Base-by-base conservation (phyloP, 2,888 invertebrate species). In the Nemotelus pantherinus region DNA sequence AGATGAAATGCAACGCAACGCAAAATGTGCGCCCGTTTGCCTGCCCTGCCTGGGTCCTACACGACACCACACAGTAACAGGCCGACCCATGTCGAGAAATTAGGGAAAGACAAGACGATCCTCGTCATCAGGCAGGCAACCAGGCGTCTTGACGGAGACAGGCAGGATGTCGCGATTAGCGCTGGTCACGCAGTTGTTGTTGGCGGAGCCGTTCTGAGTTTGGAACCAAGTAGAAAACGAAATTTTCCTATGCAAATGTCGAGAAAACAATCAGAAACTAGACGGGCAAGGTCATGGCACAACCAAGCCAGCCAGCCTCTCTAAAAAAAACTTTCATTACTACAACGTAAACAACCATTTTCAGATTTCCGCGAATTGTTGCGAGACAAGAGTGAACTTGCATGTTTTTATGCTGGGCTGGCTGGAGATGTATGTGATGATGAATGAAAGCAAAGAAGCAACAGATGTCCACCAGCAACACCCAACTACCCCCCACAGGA, bases 21-120 rank as follows among this genome's bases (percentile, higher is more conserved):
- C 74, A 63, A 74, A 74, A 74, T 47, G 74, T 63, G 48, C 60
- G 74, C 63, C 70, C 70, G 53, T 55, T 48, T 55, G 70, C 70
- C 53, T 70, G 67, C 48, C 5, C 25, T 10, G 47, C 5, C 25
- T 10, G 47, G 25, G 1, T 67, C n/a, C 50, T 25, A 25, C 25
- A 25, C 25, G 25, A 25, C 25, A 25, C 25, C 25, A 25, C 25
- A 39, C 3, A 63, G 70, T 41, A 55, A 9, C 55, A 70, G n/a
- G 2, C 39, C 25, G 25, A 25, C 25, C 25, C 25, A 25, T 25
- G 25, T 25, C 25, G 25, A 25, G 25, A 25, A 25, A 43, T 25
- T 53, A 70, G 70, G 70, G 70, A 55, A 70, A 70, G 53, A 70
- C 41, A 6, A 10, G 10, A 6, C 65, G 65, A 44, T 65, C 65